Conservation (phyloP, 2,888 invertebrate genomes). For the Atrina japonica region DNA sequence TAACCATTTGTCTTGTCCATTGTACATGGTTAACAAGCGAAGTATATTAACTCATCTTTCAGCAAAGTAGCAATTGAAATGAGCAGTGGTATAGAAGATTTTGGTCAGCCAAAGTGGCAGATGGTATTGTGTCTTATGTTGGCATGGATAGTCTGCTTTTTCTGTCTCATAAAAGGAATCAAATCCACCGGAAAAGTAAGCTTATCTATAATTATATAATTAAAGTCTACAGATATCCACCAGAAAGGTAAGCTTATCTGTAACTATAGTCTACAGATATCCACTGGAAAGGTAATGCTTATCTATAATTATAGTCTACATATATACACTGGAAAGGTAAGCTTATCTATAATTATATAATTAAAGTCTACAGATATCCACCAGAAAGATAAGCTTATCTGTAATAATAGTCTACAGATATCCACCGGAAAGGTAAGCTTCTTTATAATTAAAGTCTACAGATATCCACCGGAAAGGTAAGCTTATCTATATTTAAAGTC, state of each 20-base stretch:
- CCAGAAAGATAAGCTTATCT: too few species aligned
- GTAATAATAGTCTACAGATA: too few species aligned
- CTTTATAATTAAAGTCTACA: too few species aligned
- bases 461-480: constrained; percentile 78
- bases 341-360: not conserved
- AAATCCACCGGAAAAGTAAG: constrained; percentile 78
- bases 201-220: not conserved
- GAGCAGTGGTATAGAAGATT: constrained; percentile 69
- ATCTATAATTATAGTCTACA: too few species aligned
- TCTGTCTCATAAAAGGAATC: constrained; percentile 78
- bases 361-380: too few species aligned
- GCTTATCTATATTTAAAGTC: not conserved
- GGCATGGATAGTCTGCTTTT: constrained; percentile 78
- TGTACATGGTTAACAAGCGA: too few species aligned
- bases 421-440: too few species aligned
- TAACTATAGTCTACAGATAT: too few species aligned
- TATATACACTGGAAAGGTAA: constrained; percentile 78
- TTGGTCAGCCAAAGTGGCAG: constrained; percentile 75
- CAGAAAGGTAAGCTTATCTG: too few species aligned
- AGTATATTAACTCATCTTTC: constrained; percentile 29
- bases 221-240: too few species aligned
- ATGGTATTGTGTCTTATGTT: constrained; percentile 73
- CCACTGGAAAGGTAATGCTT: too few species aligned
- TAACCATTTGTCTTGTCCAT: too few species aligned
- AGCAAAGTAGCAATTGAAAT: constrained; percentile 68